Percentiles rank a stretch among this genome's conserved stretches.
Conservation (phyloP, 1,140 invertebrate species). For the Andricus grossulariae region DNA sequence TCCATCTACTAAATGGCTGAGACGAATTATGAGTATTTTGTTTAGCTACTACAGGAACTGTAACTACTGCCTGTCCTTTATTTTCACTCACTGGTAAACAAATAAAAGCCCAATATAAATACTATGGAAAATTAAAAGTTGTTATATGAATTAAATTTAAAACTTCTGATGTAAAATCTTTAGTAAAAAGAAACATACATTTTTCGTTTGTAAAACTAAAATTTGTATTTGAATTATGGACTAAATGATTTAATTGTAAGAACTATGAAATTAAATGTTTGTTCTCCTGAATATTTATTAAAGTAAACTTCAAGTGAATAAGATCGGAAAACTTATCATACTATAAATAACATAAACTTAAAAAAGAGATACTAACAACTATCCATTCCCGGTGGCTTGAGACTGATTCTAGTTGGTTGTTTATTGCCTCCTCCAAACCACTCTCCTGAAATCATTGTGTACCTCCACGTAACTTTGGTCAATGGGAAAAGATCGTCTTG, state of each 20-base stretch:
- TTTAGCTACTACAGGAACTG: slow-evolving; percentile 61
- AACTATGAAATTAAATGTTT: no score
- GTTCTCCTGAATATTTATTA: no score
- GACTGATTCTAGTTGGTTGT: slow-evolving; percentile 80
- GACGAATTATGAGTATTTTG: slow-evolving; percentile 65
- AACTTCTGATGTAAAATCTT: no score
- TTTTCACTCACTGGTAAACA: slow-evolving; percentile 75
- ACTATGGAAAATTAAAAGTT: slow-evolving; percentile 41
- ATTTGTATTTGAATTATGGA: no score
- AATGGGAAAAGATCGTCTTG: slow-evolving; percentile 97
- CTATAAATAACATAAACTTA: slow-evolving; percentile 21
- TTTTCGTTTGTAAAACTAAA: no score
- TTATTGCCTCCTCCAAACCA: slow-evolving; percentile 87
- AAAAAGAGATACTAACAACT: slow-evolving; percentile 80
- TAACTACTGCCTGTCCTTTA: slow-evolving; percentile 73
- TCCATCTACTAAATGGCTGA: slow-evolving; percentile 76
- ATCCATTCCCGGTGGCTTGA: slow-evolving; percentile 92
- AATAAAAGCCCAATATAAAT: slow-evolving; percentile 46
- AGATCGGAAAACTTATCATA: slow-evolving; percentile 30
- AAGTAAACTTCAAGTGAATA: neutral
- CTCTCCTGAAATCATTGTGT: slow-evolving; percentile 82
- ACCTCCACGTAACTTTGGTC: slow-evolving; percentile 90
- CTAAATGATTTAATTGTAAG: no score
- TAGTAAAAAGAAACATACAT: no score
- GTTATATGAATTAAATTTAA: slow-evolving; percentile 7